Percentiles rank a stretch among this genome's conserved stretches.
These are phyloP conservation scores for Stratiomys singularior DNA, from an alignment of 2,888 invertebrate genomes.

Conservation along the genomic window DNA sequence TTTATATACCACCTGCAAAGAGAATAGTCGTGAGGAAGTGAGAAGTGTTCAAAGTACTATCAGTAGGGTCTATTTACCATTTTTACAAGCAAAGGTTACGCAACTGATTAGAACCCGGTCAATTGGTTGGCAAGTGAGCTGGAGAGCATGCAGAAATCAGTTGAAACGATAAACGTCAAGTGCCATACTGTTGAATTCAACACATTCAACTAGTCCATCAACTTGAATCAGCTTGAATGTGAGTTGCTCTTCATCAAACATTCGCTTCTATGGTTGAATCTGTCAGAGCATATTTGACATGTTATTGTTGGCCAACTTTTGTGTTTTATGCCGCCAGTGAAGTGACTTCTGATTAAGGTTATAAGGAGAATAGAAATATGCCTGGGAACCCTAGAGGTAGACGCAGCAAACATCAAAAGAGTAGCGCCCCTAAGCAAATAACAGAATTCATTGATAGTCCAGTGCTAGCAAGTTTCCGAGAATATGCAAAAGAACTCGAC, in stretches of 20 bases:
- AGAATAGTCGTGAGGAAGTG: background rate
- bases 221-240: too few species aligned
- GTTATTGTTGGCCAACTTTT: too few species aligned
- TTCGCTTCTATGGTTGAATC: too few species aligned
- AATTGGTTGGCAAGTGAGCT: too few species aligned
- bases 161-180: background rate
- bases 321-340: too few species aligned
- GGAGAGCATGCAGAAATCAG: background rate
- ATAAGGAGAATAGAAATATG: constrained; percentile 39
- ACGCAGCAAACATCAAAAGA: constrained; percentile 40
- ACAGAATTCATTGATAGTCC: constrained; percentile 59
- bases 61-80: constrained; percentile 35
- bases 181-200: background rate
- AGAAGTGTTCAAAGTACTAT: constrained; percentile 1
- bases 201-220: background rate
- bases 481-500: constrained; percentile 75
- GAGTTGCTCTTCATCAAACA: too few species aligned
- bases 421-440: constrained; percentile 37
- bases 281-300: too few species aligned
- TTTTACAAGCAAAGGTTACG: constrained; percentile 31
- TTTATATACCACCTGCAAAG: background rate
- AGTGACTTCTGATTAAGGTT: background rate
- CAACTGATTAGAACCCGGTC: constrained; percentile 14
- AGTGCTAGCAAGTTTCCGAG: constrained; percentile 67
- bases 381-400: constrained; percentile 6